Base-by-base conservation (phyloP, 2,113 vertebrate genomes). In the Numenius arquata region DNA sequence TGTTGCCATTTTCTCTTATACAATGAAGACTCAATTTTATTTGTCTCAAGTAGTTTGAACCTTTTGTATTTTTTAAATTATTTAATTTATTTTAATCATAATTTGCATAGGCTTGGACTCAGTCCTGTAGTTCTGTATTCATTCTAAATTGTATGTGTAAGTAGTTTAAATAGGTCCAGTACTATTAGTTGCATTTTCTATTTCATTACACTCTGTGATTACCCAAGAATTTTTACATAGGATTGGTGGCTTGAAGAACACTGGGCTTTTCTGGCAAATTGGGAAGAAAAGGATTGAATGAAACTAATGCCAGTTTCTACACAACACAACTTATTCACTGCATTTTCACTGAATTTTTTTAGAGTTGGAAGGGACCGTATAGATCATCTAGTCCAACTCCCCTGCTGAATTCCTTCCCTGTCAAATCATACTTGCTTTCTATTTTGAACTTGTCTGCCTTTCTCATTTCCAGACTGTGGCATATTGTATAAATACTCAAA, bases 381-480 rank as follows among this genome's bases (percentile, higher is more conserved):
- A n/a, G n/a, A n/a, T n/a, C n/a, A n/a, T n/a, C n/a, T n/a, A n/a
- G n/a, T n/a, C n/a, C n/a, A n/a, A n/a, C n/a, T n/a, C n/a, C n/a
- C n/a, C n/a, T n/a, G n/a, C n/a, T n/a, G n/a, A n/a, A n/a, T n/a
- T 90, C 27, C 11, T 67, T 67, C 50, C 48, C 20, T 68, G 32
- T 59, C n/a, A 85, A 68, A n/a, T 38, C 13, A n/a, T 36, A 34
- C n/a, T 68, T 53, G 25, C 15, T 79, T 47, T 79, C 38, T 53
- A 6, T 48, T 65, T 68, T 74, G 26, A 89, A 38, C 20, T 70
- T 88, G 25, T 8, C 22, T 45, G 27, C 11, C 15, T 66, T 84
- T 71, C 32, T 61, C 1, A 0, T 71, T 9, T 55, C n/a, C 50
- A 59, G 32, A 65, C 6, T 50, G 20, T 2, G 3, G 23, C 36